Percentiles rank a stretch among this genome's conserved stretches.
Evolutionary conservation across 2,113 vertebrate species (phyloP).

Genomic region (Corydoras sp.): DNA sequence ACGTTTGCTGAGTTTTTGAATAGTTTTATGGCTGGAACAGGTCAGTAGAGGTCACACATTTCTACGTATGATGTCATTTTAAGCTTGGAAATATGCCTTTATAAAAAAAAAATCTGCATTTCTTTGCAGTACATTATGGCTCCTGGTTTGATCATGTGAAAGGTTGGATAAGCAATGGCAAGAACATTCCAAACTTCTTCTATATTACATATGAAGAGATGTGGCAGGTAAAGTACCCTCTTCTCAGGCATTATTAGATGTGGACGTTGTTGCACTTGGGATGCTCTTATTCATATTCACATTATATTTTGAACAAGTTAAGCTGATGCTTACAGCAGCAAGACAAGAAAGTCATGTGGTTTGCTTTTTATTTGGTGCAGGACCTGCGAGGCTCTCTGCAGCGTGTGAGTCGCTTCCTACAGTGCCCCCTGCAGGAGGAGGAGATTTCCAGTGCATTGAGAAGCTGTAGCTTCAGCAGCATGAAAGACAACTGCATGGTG

Average conservation of each 20-base stretch:
- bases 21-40: constrained; percentile 63
- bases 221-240: constrained; percentile 58
- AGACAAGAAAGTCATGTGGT: too few relatives aligned
- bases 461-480: constrained; percentile 70
- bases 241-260: background rate
- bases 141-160: constrained; percentile 83
- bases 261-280: too few relatives aligned
- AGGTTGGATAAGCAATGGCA: constrained; percentile 67
- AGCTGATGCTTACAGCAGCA: too few relatives aligned
- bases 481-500: constrained; percentile 75
- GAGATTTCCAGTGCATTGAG: constrained; percentile 58
- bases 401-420: constrained; percentile 67
- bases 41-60: constrained; percentile 50
- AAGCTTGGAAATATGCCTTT: background rate
- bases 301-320: background rate
- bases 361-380: constrained; percentile 48
- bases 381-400: constrained; percentile 56
- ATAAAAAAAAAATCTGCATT: background rate
- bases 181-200: constrained; percentile 58
- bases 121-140: constrained; percentile 69
- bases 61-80: background rate
- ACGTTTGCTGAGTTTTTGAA: constrained; percentile 70
- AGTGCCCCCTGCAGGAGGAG: constrained; percentile 51
- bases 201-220: constrained; percentile 77
- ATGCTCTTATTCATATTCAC: too few relatives aligned